These are phyloP conservation scores for Crenuchus spilurus DNA, from an alignment of 2,797 vertebrate species.

Conservation along the genomic window DNA sequence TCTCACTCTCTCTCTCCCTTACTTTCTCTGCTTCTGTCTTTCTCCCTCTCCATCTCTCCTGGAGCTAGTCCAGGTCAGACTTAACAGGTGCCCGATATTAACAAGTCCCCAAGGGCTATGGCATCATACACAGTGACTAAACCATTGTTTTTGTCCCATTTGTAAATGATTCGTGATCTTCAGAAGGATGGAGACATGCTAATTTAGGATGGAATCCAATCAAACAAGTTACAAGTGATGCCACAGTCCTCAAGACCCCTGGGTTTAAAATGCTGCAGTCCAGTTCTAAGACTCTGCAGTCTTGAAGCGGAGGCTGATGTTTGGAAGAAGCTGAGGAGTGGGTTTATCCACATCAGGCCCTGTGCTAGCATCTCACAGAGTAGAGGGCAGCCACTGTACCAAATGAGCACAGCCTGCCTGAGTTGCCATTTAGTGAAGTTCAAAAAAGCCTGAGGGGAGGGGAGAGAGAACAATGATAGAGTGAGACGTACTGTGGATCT, in stretches of 20 bases:
- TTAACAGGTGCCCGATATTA: slow-evolving; percentile 48
- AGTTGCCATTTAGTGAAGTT: slow-evolving; percentile 73
- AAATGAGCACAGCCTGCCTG: slow-evolving; percentile 74
- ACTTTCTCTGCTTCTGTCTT: slow-evolving; percentile 59
- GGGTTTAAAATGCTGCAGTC: slow-evolving; percentile 46
- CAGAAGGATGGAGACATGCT: not conserved
- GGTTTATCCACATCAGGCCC: slow-evolving; percentile 52
- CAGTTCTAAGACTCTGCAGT: slow-evolving; percentile 49
- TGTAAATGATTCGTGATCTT: not conserved
- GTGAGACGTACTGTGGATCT: slow-evolving; percentile 68
- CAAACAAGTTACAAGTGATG: slow-evolving; percentile 16
- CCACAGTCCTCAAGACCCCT: slow-evolving; percentile 43
- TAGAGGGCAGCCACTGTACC: slow-evolving; percentile 68
- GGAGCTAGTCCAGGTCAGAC: slow-evolving; percentile 64
- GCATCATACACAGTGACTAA: slow-evolving; percentile 9
- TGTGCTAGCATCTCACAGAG: slow-evolving; percentile 47
- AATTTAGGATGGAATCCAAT: slow-evolving; percentile 14
- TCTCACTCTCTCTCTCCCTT: slow-evolving; percentile 64
- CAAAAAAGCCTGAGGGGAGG: slow-evolving; percentile 74
- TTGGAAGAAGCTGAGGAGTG: slow-evolving; percentile 40
- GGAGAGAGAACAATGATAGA: slow-evolving; percentile 77
- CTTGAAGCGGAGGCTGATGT: slow-evolving; percentile 41
- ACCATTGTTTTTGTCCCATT: not conserved
- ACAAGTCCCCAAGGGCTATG: slow-evolving; percentile 32
- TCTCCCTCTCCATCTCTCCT: slow-evolving; percentile 64